Evolutionary conservation across 1,140 invertebrate species (phyloP).

Genomic region (Calliopsis andreniformis): DNA sequence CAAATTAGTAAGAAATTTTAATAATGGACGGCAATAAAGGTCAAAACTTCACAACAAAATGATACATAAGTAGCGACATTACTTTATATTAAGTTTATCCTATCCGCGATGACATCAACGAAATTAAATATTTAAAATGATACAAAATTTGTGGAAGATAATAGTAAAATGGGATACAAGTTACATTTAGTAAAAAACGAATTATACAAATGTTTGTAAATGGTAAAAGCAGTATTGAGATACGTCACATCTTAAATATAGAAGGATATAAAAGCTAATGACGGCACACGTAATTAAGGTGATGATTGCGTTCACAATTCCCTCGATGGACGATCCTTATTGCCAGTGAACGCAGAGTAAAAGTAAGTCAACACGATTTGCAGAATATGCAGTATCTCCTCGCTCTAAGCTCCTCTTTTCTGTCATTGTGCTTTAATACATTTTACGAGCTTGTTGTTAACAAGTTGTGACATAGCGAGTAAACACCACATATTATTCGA

Average conservation of each 20-base stretch:
- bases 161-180: background rate
- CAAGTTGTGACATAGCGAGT: no score
- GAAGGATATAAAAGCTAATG: slow-evolving; percentile 2
- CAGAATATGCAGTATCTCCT: slow-evolving; percentile 24
- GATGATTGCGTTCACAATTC: background rate
- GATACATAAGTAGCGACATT: background rate
- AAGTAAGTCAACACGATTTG: slow-evolving; percentile 9
- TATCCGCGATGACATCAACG: slow-evolving; percentile 3
- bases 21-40: slow-evolving; percentile 31
- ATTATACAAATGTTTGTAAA: slow-evolving; percentile 30
- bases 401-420: no score
- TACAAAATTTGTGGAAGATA: background rate
- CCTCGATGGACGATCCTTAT: background rate
- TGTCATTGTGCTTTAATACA: no score
- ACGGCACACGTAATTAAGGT: background rate
- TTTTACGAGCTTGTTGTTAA: no score
- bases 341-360: background rate
- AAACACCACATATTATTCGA: slow-evolving; percentile 38
- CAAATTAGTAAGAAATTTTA: slow-evolving; percentile 30
- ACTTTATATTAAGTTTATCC: background rate
- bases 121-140: slow-evolving; percentile 2
- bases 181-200: slow-evolving; percentile 5
- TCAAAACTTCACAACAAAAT: slow-evolving; percentile 26
- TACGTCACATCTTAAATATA: background rate
- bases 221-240: slow-evolving; percentile 16